Base-by-base conservation (phyloP, 2,888 invertebrate genomes). In the Sinotaia quadrata region DNA sequence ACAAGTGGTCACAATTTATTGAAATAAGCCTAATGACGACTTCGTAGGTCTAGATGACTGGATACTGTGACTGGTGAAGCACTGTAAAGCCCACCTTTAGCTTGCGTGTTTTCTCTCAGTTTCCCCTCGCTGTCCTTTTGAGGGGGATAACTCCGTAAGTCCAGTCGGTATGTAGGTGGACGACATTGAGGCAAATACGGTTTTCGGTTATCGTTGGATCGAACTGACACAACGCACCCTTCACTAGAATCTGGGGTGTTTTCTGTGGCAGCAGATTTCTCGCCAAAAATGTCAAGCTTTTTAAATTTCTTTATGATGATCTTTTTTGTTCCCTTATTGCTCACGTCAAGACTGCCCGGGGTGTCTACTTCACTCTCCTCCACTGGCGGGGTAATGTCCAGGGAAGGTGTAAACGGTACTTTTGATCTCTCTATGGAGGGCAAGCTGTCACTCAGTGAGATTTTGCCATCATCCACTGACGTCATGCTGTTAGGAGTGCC, bases 71-170 rank as follows among this genome's bases (percentile, higher is more conserved):
- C 65, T 65, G 54, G 27, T 31, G 0, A 31, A 7, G 24, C 36
- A 15, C 2, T 51, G 61, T 33, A 34, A 51, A 12, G 34, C 51
- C 10, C 61, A 34, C 4, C 33, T 18, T 29, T 61, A 47, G 29
- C 8, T 8, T 5, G 15, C 15, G 4, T 8, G 10, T 18, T 4
- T 15, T 15, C 8, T 24, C 65, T 41, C 65, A n/a, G n/a, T 24
- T 29, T 21, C 4, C n/a, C 27, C 1, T 15, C 15, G 2, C 29
- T 7, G 33, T 60, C 47, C 15, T 29, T 60, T 3, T 34, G 36
- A 1, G 70, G 70, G 2, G 70, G 70, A 34, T 70, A 70, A 36
- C 67, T 70, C 57, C 51, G 60, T 61, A 70, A 31, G 57, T 70
- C 70, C 57, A 70, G 62, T 34, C 57, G 65, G 56, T 67, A 70